Evolutionary conservation across 2,113 vertebrate species (phyloP), one percentile per base, ranked within the genome.

Genomic region (Gymnobelideus leadbeateri): DNA sequence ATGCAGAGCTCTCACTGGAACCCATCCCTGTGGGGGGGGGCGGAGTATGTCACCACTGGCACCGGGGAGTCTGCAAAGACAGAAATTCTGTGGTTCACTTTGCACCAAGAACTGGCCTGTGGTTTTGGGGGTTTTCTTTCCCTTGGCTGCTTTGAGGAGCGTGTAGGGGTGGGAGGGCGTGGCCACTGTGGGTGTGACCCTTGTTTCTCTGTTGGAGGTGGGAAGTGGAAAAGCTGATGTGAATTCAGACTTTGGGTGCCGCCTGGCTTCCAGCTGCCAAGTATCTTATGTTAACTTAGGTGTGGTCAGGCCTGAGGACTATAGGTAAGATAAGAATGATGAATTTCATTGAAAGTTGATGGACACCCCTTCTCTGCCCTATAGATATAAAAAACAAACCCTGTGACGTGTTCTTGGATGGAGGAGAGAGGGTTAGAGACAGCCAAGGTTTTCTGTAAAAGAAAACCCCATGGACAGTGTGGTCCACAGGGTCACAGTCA

Each of bases 141-240:
- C 95, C 51, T 19, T 51, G 96, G 53, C 89, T 92, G 37, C 92
- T 95, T 96, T 90, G 68, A 77, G 51, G 28, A 94, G 49, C 24
- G 23, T 84, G 31, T 37, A 61, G 90, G 90, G 0, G 89, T 26
- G 84, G 26, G n/a, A 37, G 77, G 53, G 6, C 14, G 51, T 16
- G 21, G 68, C 84, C 89, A 0, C 0, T 4, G 1, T 21, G 93
- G 89, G 53, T 90, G 51, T 2, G 52, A 55, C 37, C 68, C 31
- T 50, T 16, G 24, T 31, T 28, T 96, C 28, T 96, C 95, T 91
- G 57, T 0, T 53, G 55, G 90, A 43, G n/a, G 68, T 6, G n/a
- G n/a, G 7, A 28, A 7, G 93, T 94, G 25, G 94, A 94, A 97
- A 94, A 90, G 77, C 8, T 97, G 51, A 6, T 93, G 37, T 2